Percentiles rank a stretch among this genome's conserved stretches.
Conservation (phyloP, 2,888 invertebrate species). For the Chrysolina oricalcia region DNA sequence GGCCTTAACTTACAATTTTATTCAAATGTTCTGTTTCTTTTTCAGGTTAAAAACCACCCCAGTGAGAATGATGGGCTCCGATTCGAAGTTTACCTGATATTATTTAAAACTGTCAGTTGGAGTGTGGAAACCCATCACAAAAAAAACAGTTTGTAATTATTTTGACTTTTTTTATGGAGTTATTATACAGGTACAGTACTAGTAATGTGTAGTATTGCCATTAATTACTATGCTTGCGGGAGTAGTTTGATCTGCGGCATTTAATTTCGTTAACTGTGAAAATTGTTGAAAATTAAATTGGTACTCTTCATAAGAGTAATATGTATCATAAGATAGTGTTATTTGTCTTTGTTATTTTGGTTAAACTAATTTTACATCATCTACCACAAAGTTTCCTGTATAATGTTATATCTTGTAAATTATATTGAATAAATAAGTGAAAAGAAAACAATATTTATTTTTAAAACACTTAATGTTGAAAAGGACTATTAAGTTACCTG, state of each 20-base stretch:
- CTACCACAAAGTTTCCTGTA: constrained; percentile 51
- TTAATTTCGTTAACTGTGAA: constrained; percentile 53
- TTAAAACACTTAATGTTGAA: constrained; percentile 61
- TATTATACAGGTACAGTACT: constrained; percentile 38
- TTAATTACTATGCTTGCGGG: constrained; percentile 40
- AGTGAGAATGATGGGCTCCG: constrained; percentile 41
- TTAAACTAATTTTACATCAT: constrained; percentile 54
- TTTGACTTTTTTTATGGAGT: constrained; percentile 40
- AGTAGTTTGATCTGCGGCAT: constrained; percentile 47
- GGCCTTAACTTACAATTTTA: background rate
- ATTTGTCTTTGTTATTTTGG: constrained; percentile 54
- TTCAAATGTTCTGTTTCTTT: constrained; percentile 8
- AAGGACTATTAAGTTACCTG: constrained; percentile 59
- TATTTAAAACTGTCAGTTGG: constrained; percentile 44
- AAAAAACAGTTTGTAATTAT: constrained; percentile 44
- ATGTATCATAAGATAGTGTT: constrained; percentile 57
- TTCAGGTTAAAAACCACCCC: constrained; percentile 42
- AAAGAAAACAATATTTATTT: constrained; percentile 61
- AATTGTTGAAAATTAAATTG: constrained; percentile 55
- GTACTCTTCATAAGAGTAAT: constrained; percentile 65
- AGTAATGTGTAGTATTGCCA: constrained; percentile 48
- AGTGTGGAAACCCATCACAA: constrained; percentile 22
- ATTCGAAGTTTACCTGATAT: constrained; percentile 40
- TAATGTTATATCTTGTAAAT: constrained; percentile 58
- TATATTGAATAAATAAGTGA: constrained; percentile 55